These are phyloP conservation scores for Bufo gargarizans DNA, from an alignment of 2,113 vertebrate species.

Conservation along the genomic window DNA sequence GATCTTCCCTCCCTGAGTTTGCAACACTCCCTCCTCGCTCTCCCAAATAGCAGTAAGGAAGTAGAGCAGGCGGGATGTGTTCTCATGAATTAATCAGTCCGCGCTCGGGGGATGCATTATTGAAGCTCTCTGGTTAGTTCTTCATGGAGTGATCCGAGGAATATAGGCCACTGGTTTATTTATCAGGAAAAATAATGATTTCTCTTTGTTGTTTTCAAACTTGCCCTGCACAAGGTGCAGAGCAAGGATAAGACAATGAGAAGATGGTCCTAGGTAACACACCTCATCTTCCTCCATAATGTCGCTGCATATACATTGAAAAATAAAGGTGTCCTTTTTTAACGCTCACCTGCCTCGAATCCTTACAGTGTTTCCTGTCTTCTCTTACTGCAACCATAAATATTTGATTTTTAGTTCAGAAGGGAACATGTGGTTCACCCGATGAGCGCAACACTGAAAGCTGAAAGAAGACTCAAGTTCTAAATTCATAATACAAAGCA, in stretches of 20 bases:
- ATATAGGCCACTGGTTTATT: slow-evolving; percentile 84
- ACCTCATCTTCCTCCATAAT: not conserved
- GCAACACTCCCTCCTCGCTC: slow-evolving; percentile 22
- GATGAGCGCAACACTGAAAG: slow-evolving; percentile 24
- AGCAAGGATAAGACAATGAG: slow-evolving; percentile 21
- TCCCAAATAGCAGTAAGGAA: slow-evolving; percentile 56
- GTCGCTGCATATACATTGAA: not conserved
- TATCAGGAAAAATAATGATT: slow-evolving; percentile 86
- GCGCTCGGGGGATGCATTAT: slow-evolving; percentile 57
- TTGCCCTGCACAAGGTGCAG: slow-evolving; percentile 18
- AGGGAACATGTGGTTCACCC: not conserved
- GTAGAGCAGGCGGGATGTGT: slow-evolving; percentile 55
- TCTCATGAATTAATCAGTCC: slow-evolving; percentile 58
- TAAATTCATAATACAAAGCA: slow-evolving; percentile 25
- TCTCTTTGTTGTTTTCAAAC: slow-evolving; percentile 56
- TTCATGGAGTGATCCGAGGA: slow-evolving; percentile 77
- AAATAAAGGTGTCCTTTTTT: slow-evolving; percentile 1
- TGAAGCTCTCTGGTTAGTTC: slow-evolving; percentile 58
- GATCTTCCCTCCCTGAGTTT: slow-evolving; percentile 46
- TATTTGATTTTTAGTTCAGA: slow-evolving; percentile 40
- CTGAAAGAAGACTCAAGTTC: slow-evolving; percentile 30
- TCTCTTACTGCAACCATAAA: not conserved
- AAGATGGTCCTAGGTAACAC: not conserved
- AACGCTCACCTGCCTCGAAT: slow-evolving; percentile 9
- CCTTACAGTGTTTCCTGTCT: not conserved